Evolutionary conservation across 2,113 vertebrate genomes (phyloP), one percentile per base, ranked within the genome.

Genomic region (Nyctibius bracteatus): DNA sequence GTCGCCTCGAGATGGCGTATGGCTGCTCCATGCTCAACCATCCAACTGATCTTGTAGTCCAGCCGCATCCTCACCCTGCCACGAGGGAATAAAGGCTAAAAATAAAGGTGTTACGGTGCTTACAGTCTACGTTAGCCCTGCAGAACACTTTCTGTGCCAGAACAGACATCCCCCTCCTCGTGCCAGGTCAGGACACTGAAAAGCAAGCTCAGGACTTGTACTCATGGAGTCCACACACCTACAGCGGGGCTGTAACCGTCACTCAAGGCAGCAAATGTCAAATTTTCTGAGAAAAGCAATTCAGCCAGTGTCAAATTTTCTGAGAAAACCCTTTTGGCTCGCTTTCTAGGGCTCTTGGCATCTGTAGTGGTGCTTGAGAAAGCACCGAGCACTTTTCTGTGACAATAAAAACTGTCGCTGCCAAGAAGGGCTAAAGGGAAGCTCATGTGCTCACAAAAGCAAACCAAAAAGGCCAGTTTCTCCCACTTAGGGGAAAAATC

Each of bases 31-130:
- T 9, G 4, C 43, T 25, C 43, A 46, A 25, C 65, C 43, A 25
- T 13, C 24, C 12, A 1, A 10, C 6, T 4, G 24, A 9, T 35
- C 9, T 9, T 1, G 4, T 6, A 2, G 11, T 8, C 27, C n/a
- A 6, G 75, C 46, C 13, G 1, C 12, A 2, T 25, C 46, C 35
- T 62, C 5, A 4, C 31, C 12, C 31, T 1, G 5, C 54, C 13
- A 8, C 27, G 1, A 4, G n/a, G 30, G 3, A 3, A 72, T 9
- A 70, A 51, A 70, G 37, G 24, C 44, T 47, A 4, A 31, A 44
- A n/a, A 31, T 23, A 33, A 21, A 28, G 6, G 22, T 1, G 5
- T 54, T n/a, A 2, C 14, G 4, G 24, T 43, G 17, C 18, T 41
- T n/a, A 16, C 5, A 15, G 10, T 5, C 22, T 5, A 4, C 3